Conservation (phyloP, 2,888 invertebrate genomes). For the Pterostichus niger region DNA sequence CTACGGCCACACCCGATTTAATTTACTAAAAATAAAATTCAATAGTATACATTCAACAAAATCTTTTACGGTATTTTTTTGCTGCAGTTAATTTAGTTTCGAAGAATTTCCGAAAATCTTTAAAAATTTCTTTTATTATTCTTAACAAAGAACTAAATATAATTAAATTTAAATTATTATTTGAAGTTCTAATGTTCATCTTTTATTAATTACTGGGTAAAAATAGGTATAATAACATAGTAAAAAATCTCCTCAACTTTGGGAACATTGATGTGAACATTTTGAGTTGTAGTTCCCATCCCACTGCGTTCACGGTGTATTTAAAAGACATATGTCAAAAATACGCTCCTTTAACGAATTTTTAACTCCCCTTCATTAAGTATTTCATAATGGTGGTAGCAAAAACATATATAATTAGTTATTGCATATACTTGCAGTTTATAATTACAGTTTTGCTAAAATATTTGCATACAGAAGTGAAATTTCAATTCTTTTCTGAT, state of each 20-base stretch:
- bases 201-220: conserved; percentile 22
- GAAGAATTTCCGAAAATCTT: too few relatives aligned
- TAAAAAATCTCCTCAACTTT: conserved; percentile 41
- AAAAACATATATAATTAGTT: conserved; percentile 29
- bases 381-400: conserved; percentile 31
- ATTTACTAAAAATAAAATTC: too few relatives aligned
- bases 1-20: too few relatives aligned
- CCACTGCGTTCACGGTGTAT: conserved; percentile 22
- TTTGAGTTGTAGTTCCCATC: conserved; percentile 32
- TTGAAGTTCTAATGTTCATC: background rate
- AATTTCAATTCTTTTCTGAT: conserved; percentile 47
- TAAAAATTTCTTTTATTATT: too few relatives aligned
- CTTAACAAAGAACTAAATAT: too few relatives aligned
- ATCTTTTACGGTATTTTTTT: too few relatives aligned
- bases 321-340: conserved; percentile 52
- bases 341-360: conserved; percentile 44
- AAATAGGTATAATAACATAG: background rate
- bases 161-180: too few relatives aligned
- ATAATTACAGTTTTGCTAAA: conserved; percentile 39
- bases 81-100: too few relatives aligned
- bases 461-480: conserved; percentile 46
- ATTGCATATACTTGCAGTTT: conserved; percentile 45
- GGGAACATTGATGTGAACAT: conserved; percentile 42
- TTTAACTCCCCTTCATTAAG: conserved; percentile 41
- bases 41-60: too few relatives aligned